Evolutionary conservation across 2,888 invertebrate species (phyloP), one percentile per base, ranked within the genome.

Genomic region (Abrostola tripartita): DNA sequence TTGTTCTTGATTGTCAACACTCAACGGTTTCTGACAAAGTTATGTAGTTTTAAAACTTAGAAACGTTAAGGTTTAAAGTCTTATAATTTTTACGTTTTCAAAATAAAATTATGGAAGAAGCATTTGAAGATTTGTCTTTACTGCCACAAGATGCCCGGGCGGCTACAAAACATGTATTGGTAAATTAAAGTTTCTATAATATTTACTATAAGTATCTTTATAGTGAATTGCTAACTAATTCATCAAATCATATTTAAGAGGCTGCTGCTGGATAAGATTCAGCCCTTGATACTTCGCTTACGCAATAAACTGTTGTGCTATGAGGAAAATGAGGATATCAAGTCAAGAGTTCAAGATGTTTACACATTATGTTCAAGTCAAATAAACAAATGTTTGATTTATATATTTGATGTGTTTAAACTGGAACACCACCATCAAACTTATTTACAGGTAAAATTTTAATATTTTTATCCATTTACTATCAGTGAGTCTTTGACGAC

Each of bases 281-380:
- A 88, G 51, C 93, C 94, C 0, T 52, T 88, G 51, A 78, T 89
- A 58, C 70, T 75, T 37, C 81, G 75, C 59, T 85, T 93, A 68
- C 86, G 86, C 36, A 74, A 79, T 12, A 87, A 86, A 71, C 68
- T 91, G 37, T 78, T 85, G 44, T 60, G 66, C 5, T 64, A 72
- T 47, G 62, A 57, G 11, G 78, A 74, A 37, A 72, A 76, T 40
- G 79, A 78, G 37, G 71, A 79, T 51, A 78, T 84, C 7, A 58
- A 79, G 12, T 59, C 61, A 5, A 88, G 85, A 78, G 65, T 92
- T 54, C 82, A 83, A 37, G 89, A 91, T 75, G 82, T 91, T n/a
- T 92, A 86, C 61, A 78, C 83, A 12, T 76, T 94, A 12, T 91
- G 93, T 80, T 83, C 88, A 40, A 93, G 90, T 78, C 94, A 94